Evolutionary conservation across 2,797 vertebrate species (phyloP), one percentile per base, ranked within the genome.

Genomic region (Pitangus sulphuratus): DNA sequence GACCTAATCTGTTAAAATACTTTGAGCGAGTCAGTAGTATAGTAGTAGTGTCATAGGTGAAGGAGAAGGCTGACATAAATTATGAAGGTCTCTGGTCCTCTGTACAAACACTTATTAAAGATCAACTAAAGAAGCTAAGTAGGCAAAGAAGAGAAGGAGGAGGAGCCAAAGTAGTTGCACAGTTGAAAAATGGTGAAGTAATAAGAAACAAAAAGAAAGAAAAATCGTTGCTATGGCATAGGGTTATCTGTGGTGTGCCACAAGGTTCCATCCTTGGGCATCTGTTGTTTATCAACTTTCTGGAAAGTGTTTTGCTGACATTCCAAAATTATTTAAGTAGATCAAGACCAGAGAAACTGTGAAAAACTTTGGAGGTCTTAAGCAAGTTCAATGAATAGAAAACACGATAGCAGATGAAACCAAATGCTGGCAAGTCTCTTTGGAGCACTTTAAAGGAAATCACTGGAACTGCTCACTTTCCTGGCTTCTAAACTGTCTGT

Each of bases 281-380:
- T 94, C 89, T 97, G 92, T 28, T 90, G 20, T 90, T 89, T 94
- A 90, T 92, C 92, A 90, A 28, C 74, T 94, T 54, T 94, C 50
- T 92, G 90, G 58, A 90, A 72, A 87, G 21, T 57, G 48, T 69
- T 92, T 75, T 90, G 84, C 62, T 93, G 77, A 54, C 62, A 62
- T 87, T 84, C 74, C 62, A 76, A 51, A 90, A 84, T 91, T 89
- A 84, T 89, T 92, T 91, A 85, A 94, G 40, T 85, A 87, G 85
- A 95, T 74, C 64, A 25, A 91, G 93, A 91, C 87, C 95, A 96
- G 90, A 91, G 83, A 92, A 94, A 91, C 83, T 93, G 93, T 77
- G 92, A 96, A 94, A 96, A 95, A 84, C 37, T 93, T 81, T 78
- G 69, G 68, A 96, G 79, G 90, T 91, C 90, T 93, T 90, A 92